phyloP scores from a whole-genome alignment of 2,797 vertebrate genomes.

The Spinus pinus region DNA sequence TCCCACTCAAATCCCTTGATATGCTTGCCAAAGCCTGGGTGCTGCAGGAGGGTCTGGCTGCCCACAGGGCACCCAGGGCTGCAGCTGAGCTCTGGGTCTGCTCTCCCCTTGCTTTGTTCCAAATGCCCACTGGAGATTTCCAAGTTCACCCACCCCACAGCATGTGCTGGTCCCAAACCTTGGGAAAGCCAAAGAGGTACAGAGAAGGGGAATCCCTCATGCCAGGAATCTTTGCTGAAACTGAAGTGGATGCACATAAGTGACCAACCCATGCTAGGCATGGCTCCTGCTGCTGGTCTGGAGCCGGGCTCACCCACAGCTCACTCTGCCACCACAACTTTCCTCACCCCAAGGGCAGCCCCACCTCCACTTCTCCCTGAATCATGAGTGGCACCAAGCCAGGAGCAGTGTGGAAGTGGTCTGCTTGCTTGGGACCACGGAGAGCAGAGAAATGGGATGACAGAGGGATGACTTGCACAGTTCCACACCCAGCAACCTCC shows the following conservation, averaged over 20 bases:
- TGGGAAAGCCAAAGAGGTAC: background rate
- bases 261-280: background rate
- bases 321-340: background rate
- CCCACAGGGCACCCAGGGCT: background rate
- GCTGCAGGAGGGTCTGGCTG: background rate
- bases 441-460: background rate
- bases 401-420: background rate
- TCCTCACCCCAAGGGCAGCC: background rate
- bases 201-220: accelerated
- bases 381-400: background rate
- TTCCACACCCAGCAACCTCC: background rate
- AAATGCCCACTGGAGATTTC: background rate
- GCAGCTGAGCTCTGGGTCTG: background rate
- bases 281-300: background rate
- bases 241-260: background rate
- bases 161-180: background rate
- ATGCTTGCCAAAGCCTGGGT: background rate
- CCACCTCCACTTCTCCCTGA: background rate
- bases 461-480: background rate
- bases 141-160: background rate
- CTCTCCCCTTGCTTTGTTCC: background rate
- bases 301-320: background rate
- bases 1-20: background rate
- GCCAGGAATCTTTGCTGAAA: background rate
- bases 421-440: background rate